Evolutionary conservation across 2,113 vertebrate species (phyloP).

Genomic region (Steatornis caripensis): DNA sequence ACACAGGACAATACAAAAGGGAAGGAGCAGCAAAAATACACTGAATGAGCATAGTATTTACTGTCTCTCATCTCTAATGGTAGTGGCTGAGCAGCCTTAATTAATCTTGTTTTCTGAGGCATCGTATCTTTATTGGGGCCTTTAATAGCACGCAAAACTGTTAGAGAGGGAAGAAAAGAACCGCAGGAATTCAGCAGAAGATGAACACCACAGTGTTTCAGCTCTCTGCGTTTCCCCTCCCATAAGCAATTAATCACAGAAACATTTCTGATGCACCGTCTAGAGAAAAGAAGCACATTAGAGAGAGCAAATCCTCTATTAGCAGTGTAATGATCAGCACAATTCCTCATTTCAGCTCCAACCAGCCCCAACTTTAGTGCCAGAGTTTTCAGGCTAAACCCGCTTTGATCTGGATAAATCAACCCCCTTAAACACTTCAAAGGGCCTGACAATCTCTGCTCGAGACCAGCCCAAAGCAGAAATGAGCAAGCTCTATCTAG

Average conservation of each 20-base stretch:
- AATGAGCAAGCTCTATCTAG: not conserved
- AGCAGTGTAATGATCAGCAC: not conserved
- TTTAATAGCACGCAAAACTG: not conserved
- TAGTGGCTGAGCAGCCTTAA: not conserved
- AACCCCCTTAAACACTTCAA: slow-evolving; percentile 7
- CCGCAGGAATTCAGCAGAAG: not conserved
- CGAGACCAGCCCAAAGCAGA: not conserved
- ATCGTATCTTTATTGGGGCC: not conserved
- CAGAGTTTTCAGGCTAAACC: not conserved
- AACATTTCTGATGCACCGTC: not conserved
- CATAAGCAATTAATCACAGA: not conserved
- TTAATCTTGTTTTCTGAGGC: not conserved
- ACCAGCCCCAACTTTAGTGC: not conserved
- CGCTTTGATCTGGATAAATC: slow-evolving; percentile 32
- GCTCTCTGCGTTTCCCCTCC: not conserved
- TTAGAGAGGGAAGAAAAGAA: not conserved
- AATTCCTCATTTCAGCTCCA: not conserved
- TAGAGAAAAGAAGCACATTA: not conserved
- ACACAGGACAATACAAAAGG: not conserved
- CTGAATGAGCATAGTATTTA: not conserved
- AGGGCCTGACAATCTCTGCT: not conserved
- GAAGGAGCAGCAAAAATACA: not conserved
- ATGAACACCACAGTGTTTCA: not conserved
- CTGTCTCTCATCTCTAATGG: not conserved
- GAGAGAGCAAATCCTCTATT: not conserved